Evolutionary conservation across 2,888 invertebrate species (phyloP).

Genomic region (Adelphocoris suturalis): DNA sequence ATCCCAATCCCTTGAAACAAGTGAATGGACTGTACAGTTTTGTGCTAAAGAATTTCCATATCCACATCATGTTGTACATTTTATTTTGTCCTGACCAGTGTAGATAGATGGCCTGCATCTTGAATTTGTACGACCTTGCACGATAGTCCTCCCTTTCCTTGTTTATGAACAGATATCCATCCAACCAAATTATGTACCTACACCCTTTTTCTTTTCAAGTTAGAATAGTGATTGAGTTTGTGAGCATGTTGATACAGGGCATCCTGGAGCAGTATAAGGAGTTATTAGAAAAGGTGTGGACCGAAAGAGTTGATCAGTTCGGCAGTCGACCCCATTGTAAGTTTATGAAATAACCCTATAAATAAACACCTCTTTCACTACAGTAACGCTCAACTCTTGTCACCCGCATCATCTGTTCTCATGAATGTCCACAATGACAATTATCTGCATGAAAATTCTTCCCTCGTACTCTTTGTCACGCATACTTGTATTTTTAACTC

Average conservation of each 20-base stretch:
- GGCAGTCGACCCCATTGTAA: conserved; percentile 93
- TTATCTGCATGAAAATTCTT: background rate
- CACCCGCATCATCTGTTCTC: background rate
- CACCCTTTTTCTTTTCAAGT: background rate
- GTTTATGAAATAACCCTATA: conserved; percentile 78
- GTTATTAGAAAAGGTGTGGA: conserved; percentile 91
- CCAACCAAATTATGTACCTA: background rate
- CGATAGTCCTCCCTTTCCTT: conserved; percentile 15
- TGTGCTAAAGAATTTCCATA: conserved; percentile 12
- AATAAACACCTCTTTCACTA: background rate
- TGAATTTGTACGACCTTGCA: background rate
- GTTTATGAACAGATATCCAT: background rate
- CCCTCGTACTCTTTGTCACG: background rate
- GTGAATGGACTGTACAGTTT: conserved; percentile 43
- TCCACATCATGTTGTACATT: background rate
- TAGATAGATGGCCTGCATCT: conserved; percentile 25
- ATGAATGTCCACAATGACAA: background rate
- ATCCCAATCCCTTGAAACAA: conserved; percentile 45
- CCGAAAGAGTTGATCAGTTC: conserved; percentile 92
- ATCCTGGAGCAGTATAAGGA: conserved; percentile 92
- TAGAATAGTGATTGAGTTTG: conserved; percentile 74
- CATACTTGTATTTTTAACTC: background rate
- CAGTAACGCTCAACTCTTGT: background rate
- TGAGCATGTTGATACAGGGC: conserved; percentile 83
- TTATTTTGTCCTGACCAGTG: background rate